A percentile compares a stretch with the other conserved stretches of the same genome.
phyloP scores from a whole-genome alignment of 2,113 vertebrate genomes.

The Triplophysa rosa region DNA sequence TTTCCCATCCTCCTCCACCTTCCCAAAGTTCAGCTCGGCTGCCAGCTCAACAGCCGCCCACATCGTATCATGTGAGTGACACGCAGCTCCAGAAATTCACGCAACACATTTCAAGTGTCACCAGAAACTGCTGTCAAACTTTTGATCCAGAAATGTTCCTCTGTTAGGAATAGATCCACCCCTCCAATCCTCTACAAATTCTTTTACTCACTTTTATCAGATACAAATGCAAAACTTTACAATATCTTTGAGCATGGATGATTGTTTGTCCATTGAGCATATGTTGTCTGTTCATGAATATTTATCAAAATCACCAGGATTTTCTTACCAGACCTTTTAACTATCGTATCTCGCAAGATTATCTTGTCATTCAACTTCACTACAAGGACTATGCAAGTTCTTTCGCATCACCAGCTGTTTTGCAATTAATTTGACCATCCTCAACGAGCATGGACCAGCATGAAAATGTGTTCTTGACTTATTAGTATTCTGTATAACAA shows the following conservation, averaged over 20 bases:
- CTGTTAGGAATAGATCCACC: background rate
- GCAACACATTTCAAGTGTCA: constrained; percentile 29
- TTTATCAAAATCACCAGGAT: background rate
- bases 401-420: too few species aligned
- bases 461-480: too few species aligned
- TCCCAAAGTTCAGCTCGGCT: constrained; percentile 38
- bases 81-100: constrained; percentile 2
- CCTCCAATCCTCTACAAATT: background rate
- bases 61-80: constrained; percentile 26
- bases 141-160: constrained; percentile 31
- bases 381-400: too few species aligned
- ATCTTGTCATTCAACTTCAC: too few species aligned
- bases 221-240: background rate
- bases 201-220: background rate
- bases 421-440: too few species aligned
- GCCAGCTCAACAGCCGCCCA: constrained; percentile 38
- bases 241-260: background rate
- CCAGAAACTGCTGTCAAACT: constrained; percentile 40
- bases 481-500: too few species aligned
- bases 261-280: background rate
- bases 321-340: too few species aligned
- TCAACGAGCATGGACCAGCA: too few species aligned
- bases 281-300: background rate
- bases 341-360: too few species aligned
- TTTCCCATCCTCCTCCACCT: constrained; percentile 23